Base-by-base conservation (phyloP, 2,113 vertebrate genomes). In the Centropus unirufus region DNA sequence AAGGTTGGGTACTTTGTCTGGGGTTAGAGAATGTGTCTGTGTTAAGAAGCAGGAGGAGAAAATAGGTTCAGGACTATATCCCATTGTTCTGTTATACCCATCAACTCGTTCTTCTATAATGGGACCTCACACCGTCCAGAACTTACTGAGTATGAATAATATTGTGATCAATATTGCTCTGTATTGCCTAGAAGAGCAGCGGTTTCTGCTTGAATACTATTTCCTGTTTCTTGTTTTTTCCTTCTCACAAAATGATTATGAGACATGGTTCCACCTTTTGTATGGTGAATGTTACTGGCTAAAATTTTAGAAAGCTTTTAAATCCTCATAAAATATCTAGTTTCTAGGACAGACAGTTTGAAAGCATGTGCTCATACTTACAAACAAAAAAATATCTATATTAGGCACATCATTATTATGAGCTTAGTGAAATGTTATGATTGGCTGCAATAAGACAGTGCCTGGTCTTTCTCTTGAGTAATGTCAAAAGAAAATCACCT, bases 351-450 rank as follows among this genome's bases (percentile, higher is more conserved):
- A 64, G 55, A 63, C 75, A 89, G n/a, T 76, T 64, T 91, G 40
- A 93, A 88, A 82, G 21, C 14, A 58, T 39, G 4, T 64, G 32
- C 44, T 64, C 40, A 49, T 88, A 73, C 16, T 40, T 76, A 54
- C 24, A 30, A 87, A 54, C 40, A 83, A 82, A 90, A 83, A 94
- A 79, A 49, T 6, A 90, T 87, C 30, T 16, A 46, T 47, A 87
- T 93, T 87, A 81, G 34, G 89, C 66, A 44, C 29, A 68, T 9
- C 54, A 85, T 89, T 91, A 85, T 81, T 64, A 87, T 62, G 22
- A 24, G 24, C 22, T 94, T 92, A 94, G 57, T 59, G 42, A 87
- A 67, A 93, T 52, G 34, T 80, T 93, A 72, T 94, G 57, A 95
- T 90, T 84, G 75, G 80, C 27, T 94, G 24, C 30, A 70, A 44